phyloP scores from a whole-genome alignment of 1,140 invertebrate species.

The Thalassaphorura encarpata region DNA sequence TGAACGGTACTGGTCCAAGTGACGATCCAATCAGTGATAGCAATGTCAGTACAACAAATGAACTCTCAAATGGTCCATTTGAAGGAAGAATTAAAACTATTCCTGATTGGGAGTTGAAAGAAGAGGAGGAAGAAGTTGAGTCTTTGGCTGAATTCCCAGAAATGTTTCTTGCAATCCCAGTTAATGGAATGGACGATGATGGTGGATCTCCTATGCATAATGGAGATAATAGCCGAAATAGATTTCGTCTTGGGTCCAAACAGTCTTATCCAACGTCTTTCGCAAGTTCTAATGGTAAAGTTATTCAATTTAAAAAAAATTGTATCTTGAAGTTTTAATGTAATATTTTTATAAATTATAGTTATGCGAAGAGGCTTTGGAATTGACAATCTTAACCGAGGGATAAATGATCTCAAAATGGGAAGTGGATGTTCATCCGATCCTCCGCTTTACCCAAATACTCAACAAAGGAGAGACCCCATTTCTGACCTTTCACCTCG shows the following conservation, averaged over 20 bases:
- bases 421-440: slow-evolving; percentile 38
- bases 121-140: slow-evolving; percentile 57
- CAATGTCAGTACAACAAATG: slow-evolving; percentile 43
- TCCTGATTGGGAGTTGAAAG: slow-evolving; percentile 45
- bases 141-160: slow-evolving; percentile 33
- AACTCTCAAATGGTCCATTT: slow-evolving; percentile 33
- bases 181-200: slow-evolving; percentile 15
- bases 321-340: not conserved
- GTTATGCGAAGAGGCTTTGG: slow-evolving; percentile 25
- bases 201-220: not conserved
- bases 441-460: slow-evolving; percentile 6
- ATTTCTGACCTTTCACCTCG: slow-evolving; percentile 26
- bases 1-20: slow-evolving; percentile 34
- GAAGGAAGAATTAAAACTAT: slow-evolving; percentile 32
- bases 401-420: slow-evolving; percentile 66
- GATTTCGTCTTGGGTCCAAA: not conserved
- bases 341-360: no score
- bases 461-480: not conserved
- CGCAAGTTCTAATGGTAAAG: not conserved
- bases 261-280: not conserved
- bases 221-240: not conserved
- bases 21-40: slow-evolving; percentile 46
- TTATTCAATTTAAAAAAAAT: not conserved
- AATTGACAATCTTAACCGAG: slow-evolving; percentile 55
- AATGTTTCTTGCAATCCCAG: slow-evolving; percentile 23